Base-by-base conservation (phyloP, 1,140 invertebrate species). In the Caligus rogercresseyi region DNA sequence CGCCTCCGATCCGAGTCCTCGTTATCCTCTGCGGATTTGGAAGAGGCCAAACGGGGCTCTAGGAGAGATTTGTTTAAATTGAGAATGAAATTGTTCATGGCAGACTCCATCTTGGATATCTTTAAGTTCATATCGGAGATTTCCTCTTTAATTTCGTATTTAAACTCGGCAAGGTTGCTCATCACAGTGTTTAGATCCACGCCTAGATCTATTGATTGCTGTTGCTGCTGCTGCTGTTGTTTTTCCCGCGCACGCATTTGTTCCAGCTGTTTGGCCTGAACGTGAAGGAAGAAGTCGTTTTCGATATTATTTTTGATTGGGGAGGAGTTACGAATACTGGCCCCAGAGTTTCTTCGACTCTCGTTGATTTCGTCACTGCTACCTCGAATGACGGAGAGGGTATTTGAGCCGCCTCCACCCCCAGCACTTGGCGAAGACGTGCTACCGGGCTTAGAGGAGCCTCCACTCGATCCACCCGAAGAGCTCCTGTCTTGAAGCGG, bases 101-200 rank as follows among this genome's bases (percentile, higher is more conserved):
- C n/a, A 13, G 24, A 20, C 14, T 56, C 54, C 54, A 56, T 56
- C 15, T 56, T 56, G 1, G 54, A 56, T 18, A 56, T 56, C 20
- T 56, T 56, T 16, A 21, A 20, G 54, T 56, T 56, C 54, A 56
- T 56, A 15, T 20, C 20, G 2, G 24, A 20, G 2, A 56, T 56
- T 25, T 56, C 54, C 24, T 56, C 18, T 18, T 56, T 56, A 20
- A 56, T 56, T 20, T 56, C 54, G n/a, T n/a, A 20, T 25, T 56
- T 56, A 25, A 56, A 56, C 16, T 56, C 54, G 2, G 20, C 54
- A n/a, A 56, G 16, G 14, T 56, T 56, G 4, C 24, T 56, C 54
- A 56, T 21, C 19, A 56, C 31, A 43, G 31, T 43, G n/a, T n/a
- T 43, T 43, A 43, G n/a, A 43, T 43, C 31, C n/a, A 43, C n/a